Evolutionary conservation across 2,113 vertebrate genomes (phyloP).

Genomic region (Ceyx cyanopectus): DNA sequence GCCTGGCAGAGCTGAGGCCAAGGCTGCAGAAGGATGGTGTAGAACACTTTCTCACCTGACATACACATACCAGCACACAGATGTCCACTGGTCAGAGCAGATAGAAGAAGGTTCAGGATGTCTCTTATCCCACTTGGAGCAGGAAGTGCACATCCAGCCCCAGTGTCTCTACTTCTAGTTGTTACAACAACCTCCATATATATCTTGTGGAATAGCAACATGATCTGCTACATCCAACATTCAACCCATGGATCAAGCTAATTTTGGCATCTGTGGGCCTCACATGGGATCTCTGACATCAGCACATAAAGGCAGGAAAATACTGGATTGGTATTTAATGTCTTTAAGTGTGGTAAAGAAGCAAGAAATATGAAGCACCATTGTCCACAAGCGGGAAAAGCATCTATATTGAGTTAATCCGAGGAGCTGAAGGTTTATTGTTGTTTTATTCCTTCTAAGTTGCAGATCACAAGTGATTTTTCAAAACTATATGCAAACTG

Average conservation of each 20-base stretch:
- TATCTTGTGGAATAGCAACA: background rate
- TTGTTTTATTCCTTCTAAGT: background rate
- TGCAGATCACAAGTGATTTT: background rate
- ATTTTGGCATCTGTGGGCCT: background rate
- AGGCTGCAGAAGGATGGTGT: background rate
- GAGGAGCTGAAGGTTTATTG: rapidly evolving
- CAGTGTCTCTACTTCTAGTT: rapidly evolving
- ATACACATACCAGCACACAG: background rate
- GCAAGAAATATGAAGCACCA: background rate
- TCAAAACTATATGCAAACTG: background rate
- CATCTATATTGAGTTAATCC: background rate
- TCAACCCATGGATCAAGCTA: background rate
- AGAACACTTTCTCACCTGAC: background rate
- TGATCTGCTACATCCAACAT: background rate
- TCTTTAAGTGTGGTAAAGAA: background rate
- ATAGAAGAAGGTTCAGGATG: background rate
- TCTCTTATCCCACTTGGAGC: background rate
- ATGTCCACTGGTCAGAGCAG: background rate
- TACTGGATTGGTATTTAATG: background rate
- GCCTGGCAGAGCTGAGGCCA: background rate
- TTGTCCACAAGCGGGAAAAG: rapidly evolving
- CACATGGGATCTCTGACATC: background rate
- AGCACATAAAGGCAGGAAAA: background rate
- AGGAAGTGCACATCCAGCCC: background rate
- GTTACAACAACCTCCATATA: rapidly evolving